A percentile compares a stretch with the other conserved stretches of the same genome.
phyloP scores from a whole-genome alignment of 2,113 vertebrate species.

The Tenrec ecaudatus region DNA sequence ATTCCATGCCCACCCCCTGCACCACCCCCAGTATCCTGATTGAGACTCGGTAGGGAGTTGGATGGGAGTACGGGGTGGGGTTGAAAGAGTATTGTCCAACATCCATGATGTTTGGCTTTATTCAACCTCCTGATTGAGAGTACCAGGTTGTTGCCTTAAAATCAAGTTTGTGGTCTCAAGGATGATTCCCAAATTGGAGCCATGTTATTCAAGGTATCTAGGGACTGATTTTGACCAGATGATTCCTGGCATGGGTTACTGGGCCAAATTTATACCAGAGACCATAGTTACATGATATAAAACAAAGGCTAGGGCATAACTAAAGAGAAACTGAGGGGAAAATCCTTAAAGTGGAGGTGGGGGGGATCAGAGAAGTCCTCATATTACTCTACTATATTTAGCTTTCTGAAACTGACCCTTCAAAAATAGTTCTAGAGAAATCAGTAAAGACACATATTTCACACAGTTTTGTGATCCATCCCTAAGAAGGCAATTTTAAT shows the following conservation, averaged over 20 bases:
- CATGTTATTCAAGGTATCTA: slow-evolving; percentile 66
- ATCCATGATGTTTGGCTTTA: slow-evolving; percentile 23
- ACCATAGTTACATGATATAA: slow-evolving; percentile 58
- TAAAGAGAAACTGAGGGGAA: slow-evolving; percentile 54
- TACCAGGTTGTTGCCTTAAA: slow-evolving; percentile 41
- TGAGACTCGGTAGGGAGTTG: slow-evolving; percentile 11
- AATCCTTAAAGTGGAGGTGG: background rate
- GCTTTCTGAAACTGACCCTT: slow-evolving; percentile 28
- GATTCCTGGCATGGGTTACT: slow-evolving; percentile 59
- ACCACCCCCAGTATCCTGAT: background rate
- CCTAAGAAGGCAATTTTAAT: slow-evolving; percentile 42
- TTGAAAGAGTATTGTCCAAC: background rate
- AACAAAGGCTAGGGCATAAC: slow-evolving; percentile 57
- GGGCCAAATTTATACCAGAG: slow-evolving; percentile 70
- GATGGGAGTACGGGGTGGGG: background rate
- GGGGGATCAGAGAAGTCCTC: background rate
- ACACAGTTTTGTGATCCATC: slow-evolving; percentile 22
- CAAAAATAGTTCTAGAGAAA: slow-evolving; percentile 36
- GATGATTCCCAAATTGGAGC: slow-evolving; percentile 57
- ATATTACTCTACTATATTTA: background rate
- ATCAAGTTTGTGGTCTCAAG: slow-evolving; percentile 60
- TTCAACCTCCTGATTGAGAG: slow-evolving; percentile 52
- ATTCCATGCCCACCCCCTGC: background rate
- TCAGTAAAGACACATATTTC: slow-evolving; percentile 31
- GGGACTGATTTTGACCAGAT: slow-evolving; percentile 69